phyloP scores from a whole-genome alignment of 2,797 vertebrate species.

The Apogon talboti region DNA sequence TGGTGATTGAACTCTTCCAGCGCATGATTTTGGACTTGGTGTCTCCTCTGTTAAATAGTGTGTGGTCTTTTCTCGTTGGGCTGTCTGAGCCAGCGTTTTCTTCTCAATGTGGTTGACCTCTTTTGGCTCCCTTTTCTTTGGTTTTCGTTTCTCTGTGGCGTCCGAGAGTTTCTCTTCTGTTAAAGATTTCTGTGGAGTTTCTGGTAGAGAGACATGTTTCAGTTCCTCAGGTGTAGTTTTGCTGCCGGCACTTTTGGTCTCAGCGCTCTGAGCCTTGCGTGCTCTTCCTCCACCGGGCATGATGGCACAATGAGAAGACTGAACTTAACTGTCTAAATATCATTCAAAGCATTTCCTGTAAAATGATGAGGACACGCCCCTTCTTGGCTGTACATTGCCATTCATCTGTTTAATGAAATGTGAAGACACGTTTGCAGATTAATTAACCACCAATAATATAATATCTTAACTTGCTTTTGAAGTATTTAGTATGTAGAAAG shows the following conservation, averaged over 20 bases:
- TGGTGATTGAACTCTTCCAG: background rate
- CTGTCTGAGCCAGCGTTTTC: background rate
- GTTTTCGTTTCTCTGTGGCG: conserved; percentile 8
- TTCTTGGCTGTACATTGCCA: no score
- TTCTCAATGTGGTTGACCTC: background rate
- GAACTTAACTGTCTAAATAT: background rate
- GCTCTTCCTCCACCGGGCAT: conserved; percentile 56
- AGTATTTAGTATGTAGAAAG: no score
- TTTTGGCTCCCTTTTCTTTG: conserved; percentile 14
- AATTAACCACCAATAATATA: background rate
- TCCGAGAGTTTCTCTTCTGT: background rate
- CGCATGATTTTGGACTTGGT: background rate
- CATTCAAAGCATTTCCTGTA: background rate
- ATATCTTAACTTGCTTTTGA: no score
- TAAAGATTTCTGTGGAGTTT: background rate
- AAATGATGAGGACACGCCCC: conserved; percentile 21
- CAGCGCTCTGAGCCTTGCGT: background rate
- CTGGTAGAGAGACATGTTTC: background rate
- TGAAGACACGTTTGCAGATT: background rate
- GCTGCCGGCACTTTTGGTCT: background rate
- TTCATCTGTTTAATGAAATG: background rate
- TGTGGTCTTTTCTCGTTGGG: background rate
- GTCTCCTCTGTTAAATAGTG: background rate
- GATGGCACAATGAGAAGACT: background rate
- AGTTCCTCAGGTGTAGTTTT: background rate